Base-by-base conservation (phyloP, 1,140 invertebrate genomes). In the Lucilia sericata region DNA sequence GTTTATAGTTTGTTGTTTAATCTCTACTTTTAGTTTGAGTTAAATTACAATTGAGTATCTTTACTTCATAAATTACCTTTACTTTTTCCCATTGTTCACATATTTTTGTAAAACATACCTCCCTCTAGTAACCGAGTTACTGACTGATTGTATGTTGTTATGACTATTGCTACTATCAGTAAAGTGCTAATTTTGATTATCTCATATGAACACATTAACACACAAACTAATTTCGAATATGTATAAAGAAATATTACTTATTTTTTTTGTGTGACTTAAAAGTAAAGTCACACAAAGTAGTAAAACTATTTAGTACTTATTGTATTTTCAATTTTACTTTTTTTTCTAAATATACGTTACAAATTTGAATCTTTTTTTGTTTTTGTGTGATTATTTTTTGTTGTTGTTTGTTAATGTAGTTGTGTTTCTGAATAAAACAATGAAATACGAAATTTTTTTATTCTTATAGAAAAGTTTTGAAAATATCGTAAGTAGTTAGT, bases 101-200 rank as follows among this genome's bases (percentile, higher is more conserved):
- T 12, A 19, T 70, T 30, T 34, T 8, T 7, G 1, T 34, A 17
- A 30, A 60, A 30, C 17, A 10, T 49, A 21, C 5, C 8, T 3
- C 21, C 7, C n/a, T 19, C 5, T 10, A 51, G 7, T 49, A 21
- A n/a, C 13, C 49, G 47, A 49, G 9, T 34, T 70, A 70, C 17
- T 21, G 65, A 70, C n/a, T 70, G 19, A 55, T 17, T 70, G 65
- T 70, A 19, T 21, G 19, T 10, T 55, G 9, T 55, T 13, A 55
- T 55, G 13, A 55, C 51, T 55, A n/a, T 55, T 55, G 75, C 14
- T 7, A 74, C 47, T 42, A 30, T 36, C 51, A 76, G 65, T 36
- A 51, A 55, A 87, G 88, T 89, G 88, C 88, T 90, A 90, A 89
- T 90, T 90, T 87, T 86, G 88, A 88, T 89, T 90, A 90, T 90